Evolutionary conservation across 1,140 invertebrate genomes (phyloP).

Genomic region (Neodiprion fabricii): DNA sequence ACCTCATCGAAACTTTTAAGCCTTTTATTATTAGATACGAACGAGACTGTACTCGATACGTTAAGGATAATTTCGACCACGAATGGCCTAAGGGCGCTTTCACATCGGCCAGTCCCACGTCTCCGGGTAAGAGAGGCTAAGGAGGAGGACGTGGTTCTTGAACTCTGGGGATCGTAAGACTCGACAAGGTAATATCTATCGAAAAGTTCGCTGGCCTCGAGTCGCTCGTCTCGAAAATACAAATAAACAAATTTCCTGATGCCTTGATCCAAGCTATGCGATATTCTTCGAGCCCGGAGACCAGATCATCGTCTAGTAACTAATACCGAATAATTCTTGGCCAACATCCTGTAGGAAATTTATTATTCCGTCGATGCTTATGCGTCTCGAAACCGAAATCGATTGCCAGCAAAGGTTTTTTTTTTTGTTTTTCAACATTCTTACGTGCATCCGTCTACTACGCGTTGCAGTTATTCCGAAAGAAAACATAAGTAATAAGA

Average conservation of each 20-base stretch:
- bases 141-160: neutral
- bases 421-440: no score
- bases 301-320: neutral
- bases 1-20: no score
- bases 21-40: neutral
- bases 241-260: neutral
- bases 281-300: neutral
- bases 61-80: constrained; percentile 2
- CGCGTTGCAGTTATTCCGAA: no score
- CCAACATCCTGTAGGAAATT: no score
- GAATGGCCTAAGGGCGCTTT: constrained; percentile 4
- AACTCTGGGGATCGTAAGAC: constrained; percentile 2
- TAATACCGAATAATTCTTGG: no score
- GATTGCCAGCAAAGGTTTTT: no score
- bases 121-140: neutral
- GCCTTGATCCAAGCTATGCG: neutral
- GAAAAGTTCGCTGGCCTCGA: constrained; percentile 2
- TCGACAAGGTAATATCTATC: neutral
- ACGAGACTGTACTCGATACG: neutral
- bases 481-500: no score
- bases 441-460: no score
- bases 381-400: no score
- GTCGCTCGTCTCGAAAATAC: neutral
- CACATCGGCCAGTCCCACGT: neutral
- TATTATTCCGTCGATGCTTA: no score